These are phyloP conservation scores for Phylloscopus collybita DNA, from an alignment of 2,797 vertebrate genomes.

Conservation along the genomic window DNA sequence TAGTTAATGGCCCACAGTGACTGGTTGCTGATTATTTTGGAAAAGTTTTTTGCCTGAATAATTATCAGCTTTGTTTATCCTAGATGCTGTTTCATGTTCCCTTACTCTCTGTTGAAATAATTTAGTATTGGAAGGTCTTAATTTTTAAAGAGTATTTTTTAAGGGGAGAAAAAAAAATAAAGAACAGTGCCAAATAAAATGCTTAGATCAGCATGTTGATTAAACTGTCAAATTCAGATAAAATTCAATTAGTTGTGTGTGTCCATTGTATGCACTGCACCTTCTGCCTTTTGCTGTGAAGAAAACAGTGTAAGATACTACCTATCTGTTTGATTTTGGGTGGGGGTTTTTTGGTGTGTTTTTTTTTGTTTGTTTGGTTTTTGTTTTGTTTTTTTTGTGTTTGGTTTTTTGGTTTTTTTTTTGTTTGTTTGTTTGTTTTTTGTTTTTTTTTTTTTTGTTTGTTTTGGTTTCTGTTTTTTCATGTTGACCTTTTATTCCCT, in stretches of 20 bases:
- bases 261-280: background rate
- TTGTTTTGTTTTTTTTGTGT: background rate
- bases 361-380: background rate
- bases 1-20: background rate
- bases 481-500: background rate
- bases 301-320: background rate
- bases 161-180: background rate
- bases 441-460: background rate
- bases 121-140: background rate
- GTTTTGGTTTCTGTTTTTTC: background rate
- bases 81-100: background rate
- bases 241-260: background rate
- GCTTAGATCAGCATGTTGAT: background rate
- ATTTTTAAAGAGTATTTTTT: background rate
- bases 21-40: background rate
- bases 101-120: background rate
- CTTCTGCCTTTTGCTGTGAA: background rate
- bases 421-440: background rate
- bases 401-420: too few species aligned
- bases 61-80: background rate
- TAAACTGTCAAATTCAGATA: background rate
- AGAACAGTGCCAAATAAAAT: background rate
- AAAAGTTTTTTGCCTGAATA: background rate
- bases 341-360: too few species aligned
- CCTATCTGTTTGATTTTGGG: background rate